Evolutionary conservation across 2,888 invertebrate genomes (phyloP), one percentile per base, ranked within the genome.

Genomic region (Acleris laterana): DNA sequence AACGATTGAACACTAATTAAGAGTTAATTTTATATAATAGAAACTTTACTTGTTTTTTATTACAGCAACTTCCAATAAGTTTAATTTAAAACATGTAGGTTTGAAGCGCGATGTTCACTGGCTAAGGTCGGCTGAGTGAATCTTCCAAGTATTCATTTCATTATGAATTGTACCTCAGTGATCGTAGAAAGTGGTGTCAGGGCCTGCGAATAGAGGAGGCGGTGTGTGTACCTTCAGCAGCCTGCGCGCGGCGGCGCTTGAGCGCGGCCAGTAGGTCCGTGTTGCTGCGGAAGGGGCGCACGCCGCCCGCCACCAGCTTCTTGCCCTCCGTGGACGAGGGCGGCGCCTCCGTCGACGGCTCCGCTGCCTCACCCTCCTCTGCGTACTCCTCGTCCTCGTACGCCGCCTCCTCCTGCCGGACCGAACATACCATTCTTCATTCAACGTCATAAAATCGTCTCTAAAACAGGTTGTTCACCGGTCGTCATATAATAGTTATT

Each of bases 201-300:
- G 4, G 6, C 5, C 16, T 46, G n/a, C 17, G 3, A 2, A 5
- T n/a, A 32, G n/a, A 28, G 1, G 5, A 32, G 17, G 5, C 17
- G 32, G n/a, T 16, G 5, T 0, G 5, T 7, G 3, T 57, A 94
- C 94, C 94, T 82, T 93, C 94, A 71, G 94, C 95, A 19, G 93
- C 95, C 81, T 96, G 95, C 69, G 95, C 95, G 74, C 96, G 93
- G 77, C 96, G 94, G 76, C 95, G 95, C 84, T 96, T 96, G 66
- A 96, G 88, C 0, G 96, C 94, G 62, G 95, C 96, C 53, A 96
- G 87, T 32, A 96, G 93, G 76, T 96, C 96, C 66, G 96, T 95
- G 85, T 96, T 96, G 78, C 96, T 96, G 76, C 96, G 94, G 94
- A 96, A 96, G 0, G 96, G 96, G 63, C 96, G 89, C 17, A 96